Conservation (phyloP, 1,140 invertebrate species). For the Rhysida immarginata region DNA sequence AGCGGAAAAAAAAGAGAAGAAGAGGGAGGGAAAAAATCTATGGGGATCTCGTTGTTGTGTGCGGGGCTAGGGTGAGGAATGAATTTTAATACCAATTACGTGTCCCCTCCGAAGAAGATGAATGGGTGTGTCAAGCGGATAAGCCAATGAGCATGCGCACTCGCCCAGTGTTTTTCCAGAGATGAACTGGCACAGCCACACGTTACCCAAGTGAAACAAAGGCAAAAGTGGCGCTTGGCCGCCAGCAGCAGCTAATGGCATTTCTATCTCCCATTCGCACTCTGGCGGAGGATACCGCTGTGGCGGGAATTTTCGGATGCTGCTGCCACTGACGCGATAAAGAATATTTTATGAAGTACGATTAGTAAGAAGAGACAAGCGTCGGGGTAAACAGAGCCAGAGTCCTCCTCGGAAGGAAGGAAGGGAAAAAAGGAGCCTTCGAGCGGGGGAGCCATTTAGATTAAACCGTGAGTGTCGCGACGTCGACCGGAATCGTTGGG, state of each 20-base stretch:
- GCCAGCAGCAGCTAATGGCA: background rate
- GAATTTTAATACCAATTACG: conserved; percentile 2
- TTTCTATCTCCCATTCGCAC: conserved; percentile 2
- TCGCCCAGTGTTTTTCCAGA: background rate
- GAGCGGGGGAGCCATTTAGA: too few relatives aligned
- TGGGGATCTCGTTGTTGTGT: background rate
- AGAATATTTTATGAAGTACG: background rate
- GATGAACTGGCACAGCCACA: too few relatives aligned
- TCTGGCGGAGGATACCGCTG: background rate
- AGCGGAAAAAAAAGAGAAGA: too few relatives aligned
- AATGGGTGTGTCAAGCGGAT: background rate
- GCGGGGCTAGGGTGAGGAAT: background rate
- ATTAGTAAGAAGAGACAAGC: too few relatives aligned
- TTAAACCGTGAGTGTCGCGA: too few relatives aligned
- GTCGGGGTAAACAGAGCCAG: too few relatives aligned
- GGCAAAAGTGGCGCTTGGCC: background rate
- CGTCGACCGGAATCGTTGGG: too few relatives aligned
- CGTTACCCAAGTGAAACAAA: too few relatives aligned
- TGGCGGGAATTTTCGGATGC: background rate
- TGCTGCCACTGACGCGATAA: background rate
- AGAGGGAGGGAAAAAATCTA: background rate
- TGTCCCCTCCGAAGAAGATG: background rate
- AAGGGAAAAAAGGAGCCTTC: too few relatives aligned
- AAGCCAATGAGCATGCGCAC: background rate
- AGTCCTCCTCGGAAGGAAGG: too few relatives aligned